These are phyloP conservation scores for Nibea coibor DNA, from an alignment of 2,113 vertebrate species.

Conservation along the genomic window DNA sequence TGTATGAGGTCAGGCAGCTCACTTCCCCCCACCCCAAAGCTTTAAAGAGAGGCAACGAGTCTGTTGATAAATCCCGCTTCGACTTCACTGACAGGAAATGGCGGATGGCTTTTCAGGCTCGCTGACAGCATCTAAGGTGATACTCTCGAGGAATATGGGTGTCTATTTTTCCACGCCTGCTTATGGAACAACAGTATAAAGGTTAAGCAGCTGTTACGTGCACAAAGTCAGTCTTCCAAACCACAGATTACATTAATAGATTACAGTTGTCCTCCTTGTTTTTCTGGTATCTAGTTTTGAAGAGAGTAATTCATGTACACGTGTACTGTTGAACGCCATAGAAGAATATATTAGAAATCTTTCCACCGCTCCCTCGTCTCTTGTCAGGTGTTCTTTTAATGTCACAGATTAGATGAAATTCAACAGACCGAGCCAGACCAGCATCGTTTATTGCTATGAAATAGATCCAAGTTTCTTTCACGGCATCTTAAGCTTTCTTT, in stretches of 20 bases:
- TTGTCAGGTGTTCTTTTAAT: not conserved
- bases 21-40: not conserved
- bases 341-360: not conserved
- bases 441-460: not conserved
- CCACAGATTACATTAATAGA: not conserved
- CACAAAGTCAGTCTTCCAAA: constrained; percentile 5
- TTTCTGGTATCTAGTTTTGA: not conserved
- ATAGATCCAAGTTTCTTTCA: not conserved
- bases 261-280: not conserved
- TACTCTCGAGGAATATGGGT: constrained; percentile 10
- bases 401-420: not conserved
- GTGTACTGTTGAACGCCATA: not conserved
- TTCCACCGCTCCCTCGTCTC: not conserved
- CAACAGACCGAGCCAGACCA: not conserved
- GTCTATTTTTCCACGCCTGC: not conserved
- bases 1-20: constrained; percentile 29
- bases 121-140: not conserved
- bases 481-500: not conserved
- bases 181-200: constrained; percentile 15
- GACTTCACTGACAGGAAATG: constrained; percentile 11
- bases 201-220: constrained; percentile 27
- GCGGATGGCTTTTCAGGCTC: constrained; percentile 12
- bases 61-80: constrained; percentile 32
- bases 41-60: constrained; percentile 25
- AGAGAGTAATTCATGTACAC: not conserved